Percentiles rank a stretch among this genome's conserved stretches.
These are phyloP conservation scores for Latheticus oryzae DNA, from an alignment of 2,888 invertebrate genomes.

Conservation along the genomic window DNA sequence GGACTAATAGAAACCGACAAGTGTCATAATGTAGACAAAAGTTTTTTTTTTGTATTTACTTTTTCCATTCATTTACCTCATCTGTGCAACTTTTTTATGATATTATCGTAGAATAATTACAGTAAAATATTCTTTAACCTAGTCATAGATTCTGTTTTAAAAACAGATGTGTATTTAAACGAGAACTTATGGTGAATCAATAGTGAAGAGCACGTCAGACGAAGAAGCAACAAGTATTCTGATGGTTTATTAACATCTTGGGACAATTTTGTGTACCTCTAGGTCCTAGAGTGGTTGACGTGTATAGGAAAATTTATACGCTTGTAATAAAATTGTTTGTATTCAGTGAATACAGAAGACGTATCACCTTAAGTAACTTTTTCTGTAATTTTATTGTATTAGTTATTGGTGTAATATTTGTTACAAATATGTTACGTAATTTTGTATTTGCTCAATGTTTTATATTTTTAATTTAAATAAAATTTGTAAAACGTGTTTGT, in stretches of 20 bases:
- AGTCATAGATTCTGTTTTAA: slow-evolving; percentile 42
- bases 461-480: slow-evolving; percentile 38
- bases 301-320: slow-evolving; percentile 19
- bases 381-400: slow-evolving; percentile 29
- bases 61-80: slow-evolving; percentile 37
- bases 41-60: slow-evolving; percentile 28
- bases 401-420: slow-evolving; percentile 38
- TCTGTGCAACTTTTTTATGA: slow-evolving; percentile 34
- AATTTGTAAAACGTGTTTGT: slow-evolving; percentile 23
- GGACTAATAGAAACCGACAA: slow-evolving; percentile 14
- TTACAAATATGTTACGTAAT: slow-evolving; percentile 31
- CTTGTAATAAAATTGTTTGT: slow-evolving; percentile 31
- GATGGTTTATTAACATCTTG: not conserved
- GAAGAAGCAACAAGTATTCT: too few relatives aligned
- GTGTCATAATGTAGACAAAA: slow-evolving; percentile 31
- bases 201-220: slow-evolving; percentile 17
- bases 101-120: slow-evolving; percentile 28
- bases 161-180: slow-evolving; percentile 30
- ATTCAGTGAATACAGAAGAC: slow-evolving; percentile 40
- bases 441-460: slow-evolving; percentile 43
- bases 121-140: slow-evolving; percentile 40
- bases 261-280: slow-evolving; percentile 9
- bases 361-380: slow-evolving; percentile 29
- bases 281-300: too few relatives aligned
- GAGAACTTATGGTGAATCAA: slow-evolving; percentile 18